Percentiles rank a stretch among this genome's conserved stretches.
These are phyloP conservation scores for Paralvinella palmiformis DNA, from an alignment of 1,140 invertebrate genomes.

Conservation along the genomic window DNA sequence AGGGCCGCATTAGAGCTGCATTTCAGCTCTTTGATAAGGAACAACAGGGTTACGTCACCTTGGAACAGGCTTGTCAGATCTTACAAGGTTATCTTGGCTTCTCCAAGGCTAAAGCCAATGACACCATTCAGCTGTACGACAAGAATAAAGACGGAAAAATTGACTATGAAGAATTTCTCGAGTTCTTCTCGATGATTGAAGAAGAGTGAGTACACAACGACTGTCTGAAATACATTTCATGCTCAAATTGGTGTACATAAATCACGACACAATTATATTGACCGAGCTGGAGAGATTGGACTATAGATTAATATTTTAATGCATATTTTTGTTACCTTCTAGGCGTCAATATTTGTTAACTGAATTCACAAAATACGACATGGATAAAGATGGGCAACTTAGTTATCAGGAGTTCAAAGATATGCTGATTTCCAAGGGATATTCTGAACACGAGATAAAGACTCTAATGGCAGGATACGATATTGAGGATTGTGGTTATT, in stretches of 20 bases:
- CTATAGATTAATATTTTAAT: background rate
- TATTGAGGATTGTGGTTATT: background rate
- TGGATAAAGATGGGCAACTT: background rate
- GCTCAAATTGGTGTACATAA: background rate
- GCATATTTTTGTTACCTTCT: background rate
- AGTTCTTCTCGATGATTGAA: slow-evolving; percentile 5
- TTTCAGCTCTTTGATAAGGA: slow-evolving; percentile 5
- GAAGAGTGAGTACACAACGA: slow-evolving; percentile 2
- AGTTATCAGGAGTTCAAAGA: background rate
- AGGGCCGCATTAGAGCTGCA: background rate
- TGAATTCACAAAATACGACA: background rate
- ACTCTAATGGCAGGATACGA: background rate
- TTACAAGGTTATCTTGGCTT: background rate
- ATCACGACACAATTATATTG: background rate
- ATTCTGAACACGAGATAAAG: background rate
- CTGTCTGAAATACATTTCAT: background rate
- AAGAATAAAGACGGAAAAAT: slow-evolving; percentile 9
- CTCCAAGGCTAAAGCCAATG: background rate
- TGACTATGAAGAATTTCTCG: slow-evolving; percentile 10
- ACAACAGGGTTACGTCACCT: background rate
- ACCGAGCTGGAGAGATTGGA: too few species aligned
- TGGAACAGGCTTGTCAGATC: background rate
- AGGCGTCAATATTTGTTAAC: background rate
- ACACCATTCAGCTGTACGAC: background rate
- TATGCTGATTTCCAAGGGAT: background rate